These are phyloP conservation scores for Oedothorax gibbosus DNA, from an alignment of 1,140 invertebrate species.

Conservation along the genomic window DNA sequence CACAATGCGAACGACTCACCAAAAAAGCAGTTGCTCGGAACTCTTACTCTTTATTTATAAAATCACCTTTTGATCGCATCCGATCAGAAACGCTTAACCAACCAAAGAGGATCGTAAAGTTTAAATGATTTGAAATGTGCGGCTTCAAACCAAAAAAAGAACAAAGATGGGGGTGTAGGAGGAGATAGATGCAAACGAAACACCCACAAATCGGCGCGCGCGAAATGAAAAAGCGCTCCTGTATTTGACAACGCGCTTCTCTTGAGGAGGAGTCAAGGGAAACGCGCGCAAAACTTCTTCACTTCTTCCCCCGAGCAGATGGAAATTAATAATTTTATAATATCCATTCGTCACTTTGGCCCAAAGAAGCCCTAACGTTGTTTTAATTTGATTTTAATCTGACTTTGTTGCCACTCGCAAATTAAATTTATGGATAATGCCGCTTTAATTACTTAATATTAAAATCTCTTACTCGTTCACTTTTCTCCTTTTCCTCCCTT, in stretches of 20 bases:
- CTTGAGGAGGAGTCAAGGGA: constrained; percentile 21
- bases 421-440: constrained; percentile 62
- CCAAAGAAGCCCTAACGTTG: constrained; percentile 55
- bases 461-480: constrained; percentile 48
- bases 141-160: neutral
- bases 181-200: neutral
- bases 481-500: constrained; percentile 8
- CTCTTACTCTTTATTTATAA: too few relatives aligned
- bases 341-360: constrained; percentile 60
- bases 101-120: neutral
- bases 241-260: constrained; percentile 34
- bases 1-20: too few relatives aligned
- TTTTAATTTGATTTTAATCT: constrained; percentile 62
- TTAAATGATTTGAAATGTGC: constrained; percentile 37
- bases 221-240: constrained; percentile 4
- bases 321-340: constrained; percentile 62
- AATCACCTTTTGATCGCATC: too few relatives aligned
- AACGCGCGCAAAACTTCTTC: constrained; percentile 43
- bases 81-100: neutral
- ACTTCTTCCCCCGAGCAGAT: constrained; percentile 44
- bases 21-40: too few relatives aligned
- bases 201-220: constrained; percentile 18
- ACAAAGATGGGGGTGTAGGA: neutral
- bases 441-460: constrained; percentile 62
- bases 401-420: constrained; percentile 61